Conservation (phyloP, 2,797 vertebrate species). For the Furcifer pardalis region DNA sequence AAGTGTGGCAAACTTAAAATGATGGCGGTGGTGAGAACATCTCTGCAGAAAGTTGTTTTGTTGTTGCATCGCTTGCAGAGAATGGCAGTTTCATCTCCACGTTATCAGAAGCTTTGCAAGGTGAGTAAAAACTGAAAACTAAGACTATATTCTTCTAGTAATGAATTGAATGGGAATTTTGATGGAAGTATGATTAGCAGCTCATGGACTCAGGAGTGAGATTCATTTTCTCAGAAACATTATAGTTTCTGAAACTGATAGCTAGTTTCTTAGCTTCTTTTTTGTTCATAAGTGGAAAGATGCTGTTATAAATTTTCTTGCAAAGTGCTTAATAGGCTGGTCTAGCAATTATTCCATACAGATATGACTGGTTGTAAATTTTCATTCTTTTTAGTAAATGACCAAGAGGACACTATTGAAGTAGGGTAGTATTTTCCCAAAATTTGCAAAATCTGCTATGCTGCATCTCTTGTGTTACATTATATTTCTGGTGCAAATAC, state of each 20-base stretch:
- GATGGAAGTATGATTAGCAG: background rate
- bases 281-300: conserved; percentile 22
- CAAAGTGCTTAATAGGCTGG: conserved; percentile 31
- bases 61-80: conserved; percentile 98
- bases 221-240: background rate
- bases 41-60: conserved; percentile 99
- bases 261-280: conserved; percentile 36
- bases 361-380: conserved; percentile 26
- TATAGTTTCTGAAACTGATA: conserved; percentile 37
- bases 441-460: background rate
- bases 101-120: conserved; percentile 99
- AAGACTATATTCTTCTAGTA: conserved; percentile 41
- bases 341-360: conserved; percentile 30
- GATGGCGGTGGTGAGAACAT: conserved; percentile 99
- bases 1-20: conserved; percentile 97
- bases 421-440: conserved; percentile 26
- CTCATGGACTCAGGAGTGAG: background rate
- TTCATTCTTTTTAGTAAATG: background rate
- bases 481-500: background rate
- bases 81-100: conserved; percentile 98
- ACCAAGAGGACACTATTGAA: no score
- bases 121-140: conserved; percentile 80
- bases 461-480: background rate
- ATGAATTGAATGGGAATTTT: background rate
- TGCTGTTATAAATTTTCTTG: background rate